Base-by-base conservation (phyloP, 2,113 vertebrate genomes). In the Hipposideros armiger region DNA sequence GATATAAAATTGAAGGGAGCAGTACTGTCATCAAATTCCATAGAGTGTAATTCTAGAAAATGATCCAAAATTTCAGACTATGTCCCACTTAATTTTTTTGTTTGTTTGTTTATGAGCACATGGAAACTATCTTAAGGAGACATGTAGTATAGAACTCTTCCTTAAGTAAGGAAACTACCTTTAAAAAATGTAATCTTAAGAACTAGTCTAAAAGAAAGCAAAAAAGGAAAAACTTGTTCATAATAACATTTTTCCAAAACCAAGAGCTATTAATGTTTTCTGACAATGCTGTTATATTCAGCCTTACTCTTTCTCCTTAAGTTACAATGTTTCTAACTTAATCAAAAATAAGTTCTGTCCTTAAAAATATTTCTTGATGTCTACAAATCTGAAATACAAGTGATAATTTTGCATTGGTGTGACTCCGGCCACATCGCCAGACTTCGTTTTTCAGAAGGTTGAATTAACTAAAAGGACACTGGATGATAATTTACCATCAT, bases 91-190 rank as follows among this genome's bases (percentile, higher is more conserved):
- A 0, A 90, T 69, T 60, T 95, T 95, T 36, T 36, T 36, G 36
- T 36, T 36, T 36, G 36, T 36, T 36, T 36, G 36, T 36, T 96
- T 96, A 94, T 0, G 36, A 98, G 94, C 82, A 52, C 45, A 78
- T 7, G 11, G 97, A 88, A 98, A 74, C 13, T 54, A 66, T 93
- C 95, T 77, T 0, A 2, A 80, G 70, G 89, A 91, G 62, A 7
- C 0, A 87, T 76, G 45, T 11, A 95, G 62, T 30, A 54, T 4
- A 64, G 81, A 66, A n/a, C 94, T 90, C 52, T 42, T 78, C 56
- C 16, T 69, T 78, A 1, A 4, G 73, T 91, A 94, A 98, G 88
- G 95, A 97, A 97, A 97, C 77, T 78, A 85, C 66, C 15, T 66
- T 4, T 2, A 0, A 62, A 52, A 50, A 13, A 17, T 13, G 5